phyloP scores from a whole-genome alignment of 23 tunicate genomes.

The Halocynthia aurantium region DNA sequence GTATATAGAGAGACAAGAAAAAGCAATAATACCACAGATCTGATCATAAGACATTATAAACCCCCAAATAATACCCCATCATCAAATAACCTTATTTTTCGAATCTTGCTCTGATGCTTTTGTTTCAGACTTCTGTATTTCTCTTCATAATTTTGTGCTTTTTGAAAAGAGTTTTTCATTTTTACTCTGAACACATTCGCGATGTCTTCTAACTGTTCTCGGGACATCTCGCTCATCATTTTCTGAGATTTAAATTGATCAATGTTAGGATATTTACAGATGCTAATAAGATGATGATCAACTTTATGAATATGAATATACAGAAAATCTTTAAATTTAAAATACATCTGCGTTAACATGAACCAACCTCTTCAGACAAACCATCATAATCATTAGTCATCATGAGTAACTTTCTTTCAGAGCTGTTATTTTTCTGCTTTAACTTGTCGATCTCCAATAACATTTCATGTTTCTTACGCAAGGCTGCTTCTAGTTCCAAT shows the following conservation, averaged over 20 bases:
- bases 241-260: constrained; percentile 22
- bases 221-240: constrained; percentile 56
- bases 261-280: background rate
- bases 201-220: constrained; percentile 71
- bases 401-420: constrained; percentile 46
- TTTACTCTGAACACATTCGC: constrained; percentile 42
- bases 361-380: constrained; percentile 40
- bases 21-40: no score
- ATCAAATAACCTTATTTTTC: constrained; percentile 47
- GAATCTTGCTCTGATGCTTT: constrained; percentile 64
- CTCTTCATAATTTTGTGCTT: constrained; percentile 35
- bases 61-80: no score
- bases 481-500: constrained; percentile 17
- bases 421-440: constrained; percentile 41
- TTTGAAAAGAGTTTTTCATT: constrained; percentile 27
- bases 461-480: constrained; percentile 23
- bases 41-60: no score
- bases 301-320: background rate
- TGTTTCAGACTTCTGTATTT: constrained; percentile 59
- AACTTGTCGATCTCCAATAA: constrained; percentile 16
- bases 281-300: background rate
- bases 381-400: constrained; percentile 40
- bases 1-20: no score
- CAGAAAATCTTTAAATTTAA: background rate
- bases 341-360: background rate